A percentile compares a stretch with the other conserved stretches of the same genome.
These are phyloP conservation scores for Fregata magnificens DNA, from an alignment of 2,113 vertebrate genomes.

Conservation along the genomic window DNA sequence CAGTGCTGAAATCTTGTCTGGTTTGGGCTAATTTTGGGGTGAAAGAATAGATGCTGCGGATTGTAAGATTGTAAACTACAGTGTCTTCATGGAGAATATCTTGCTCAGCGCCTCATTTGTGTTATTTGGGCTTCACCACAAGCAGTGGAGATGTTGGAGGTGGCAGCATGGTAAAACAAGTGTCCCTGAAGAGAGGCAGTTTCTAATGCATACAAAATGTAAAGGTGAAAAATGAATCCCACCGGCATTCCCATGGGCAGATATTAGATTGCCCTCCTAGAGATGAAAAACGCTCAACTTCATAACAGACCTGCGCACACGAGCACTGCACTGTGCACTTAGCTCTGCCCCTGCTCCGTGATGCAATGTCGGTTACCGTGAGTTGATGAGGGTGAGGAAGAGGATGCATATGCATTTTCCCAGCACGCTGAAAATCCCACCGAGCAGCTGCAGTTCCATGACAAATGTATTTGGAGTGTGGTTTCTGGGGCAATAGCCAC, in stretches of 20 bases:
- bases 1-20: neutral
- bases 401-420: neutral
- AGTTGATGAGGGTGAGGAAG: neutral
- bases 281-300: neutral
- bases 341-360: neutral
- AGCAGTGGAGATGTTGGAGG: fast-evolving
- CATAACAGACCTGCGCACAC: fast-evolving
- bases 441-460: neutral
- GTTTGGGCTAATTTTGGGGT: neutral
- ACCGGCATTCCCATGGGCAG: fast-evolving
- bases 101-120: neutral
- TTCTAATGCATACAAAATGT: fast-evolving
- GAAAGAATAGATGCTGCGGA: neutral
- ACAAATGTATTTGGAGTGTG: fast-evolving
- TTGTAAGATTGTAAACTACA: neutral
- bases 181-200: neutral
- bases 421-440: neutral
- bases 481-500: neutral
- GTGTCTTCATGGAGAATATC: too few species aligned
- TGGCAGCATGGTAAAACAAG: neutral
- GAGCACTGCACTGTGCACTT: fast-evolving
- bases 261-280: too few species aligned
- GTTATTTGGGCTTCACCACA: fast-evolving
- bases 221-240: neutral
- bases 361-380: fast-evolving